Base-by-base conservation (phyloP, 2,113 vertebrate genomes). In the Dromas ardeola region DNA sequence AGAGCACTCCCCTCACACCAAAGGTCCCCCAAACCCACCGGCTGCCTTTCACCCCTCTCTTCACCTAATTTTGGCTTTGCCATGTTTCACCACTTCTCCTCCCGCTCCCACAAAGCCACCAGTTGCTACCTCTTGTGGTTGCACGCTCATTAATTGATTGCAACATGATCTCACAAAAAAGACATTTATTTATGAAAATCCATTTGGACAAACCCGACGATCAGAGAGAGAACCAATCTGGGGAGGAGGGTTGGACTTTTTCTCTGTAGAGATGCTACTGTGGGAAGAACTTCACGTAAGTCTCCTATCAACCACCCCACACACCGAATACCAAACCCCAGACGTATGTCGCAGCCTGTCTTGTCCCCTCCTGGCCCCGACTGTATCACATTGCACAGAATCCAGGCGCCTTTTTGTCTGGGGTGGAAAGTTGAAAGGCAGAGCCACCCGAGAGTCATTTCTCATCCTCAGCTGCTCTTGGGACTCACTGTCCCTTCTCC, bases 101-200 rank as follows among this genome's bases (percentile, higher is more conserved):
- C 52, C 70, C 0, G 0, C 29, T 63, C 71, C 53, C 55, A 25
- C 14, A 13, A 9, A 50, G 36, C 58, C 30, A 50, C 61, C 19
- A 5, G 9, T 56, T 34, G 18, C 36, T 6, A 1, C 29, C 25
- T 76, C 29, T 5, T 50, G 17, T 49, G 1, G 0, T 7, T 40
- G 6, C 2, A 1, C 34, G 12, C 34, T 69, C 29, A 47, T 4
- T 2, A 70, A 16, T 1, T 1, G 14, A 6, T 22, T 43, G 21
- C 55, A 53, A 59, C 32, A 2, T 3, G 8, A 16, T 22, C 45
- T 96, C 67, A 67, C 34, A 47, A 87, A 92, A 92, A 42, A 34
- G 67, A 80, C 21, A 21, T 97, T 97, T 97, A 96, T 97, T 97
- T 88, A 78, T 45, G 90, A 77, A 96, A 97, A 94, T 85, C 90